Base-by-base conservation (phyloP, 1,140 invertebrate species). In the Dendroctonus valens region DNA sequence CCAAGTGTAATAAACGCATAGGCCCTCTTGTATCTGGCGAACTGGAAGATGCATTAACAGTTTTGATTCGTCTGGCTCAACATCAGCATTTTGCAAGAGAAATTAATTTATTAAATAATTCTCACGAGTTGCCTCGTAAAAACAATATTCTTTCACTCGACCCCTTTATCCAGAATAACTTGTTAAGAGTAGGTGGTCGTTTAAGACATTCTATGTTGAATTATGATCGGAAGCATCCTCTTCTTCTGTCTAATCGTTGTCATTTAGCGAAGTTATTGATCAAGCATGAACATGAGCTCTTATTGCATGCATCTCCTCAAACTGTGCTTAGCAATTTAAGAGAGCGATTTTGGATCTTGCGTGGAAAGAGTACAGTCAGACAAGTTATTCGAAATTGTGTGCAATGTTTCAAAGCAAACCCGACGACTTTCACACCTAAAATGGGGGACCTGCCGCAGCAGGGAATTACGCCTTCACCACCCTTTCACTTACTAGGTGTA, bases 101-200 rank as follows among this genome's bases (percentile, higher is more conserved):
- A 77, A 26, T 5, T 50, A 4, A 48, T 44, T 41, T 46, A 68
- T 53, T 74, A n/a, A 76, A 75, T 65, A 64, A 52, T 7, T 73
- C 75, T 37, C 61, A 69, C 6, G 67, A 76, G 63, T 11, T 65
- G 26, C 11, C 72, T 7, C 9, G 15, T 8, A 65, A 58, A 37
- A 58, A 48, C 40, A 58, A 57, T 50, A 6, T 58, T 41, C 15
- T 41, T 5, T 50, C 9, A 5, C 40, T 65, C 11, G 58, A 15
- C 11, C 68, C 74, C 11, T 71, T 74, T 59, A 71, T 41, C 5
- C 63, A 8, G 66, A n/a, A n/a, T n/a, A n/a, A n/a, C 38, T 14
- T 74, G 4, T 15, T 75, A 5, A 37, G 70, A 11, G 72, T 77
- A 7, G 71, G 74, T 37, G 72, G 74, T 14, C 52, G 75, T 63